Conservation (phyloP, 2,113 vertebrate species). For the Hippocampus guttulatus region DNA sequence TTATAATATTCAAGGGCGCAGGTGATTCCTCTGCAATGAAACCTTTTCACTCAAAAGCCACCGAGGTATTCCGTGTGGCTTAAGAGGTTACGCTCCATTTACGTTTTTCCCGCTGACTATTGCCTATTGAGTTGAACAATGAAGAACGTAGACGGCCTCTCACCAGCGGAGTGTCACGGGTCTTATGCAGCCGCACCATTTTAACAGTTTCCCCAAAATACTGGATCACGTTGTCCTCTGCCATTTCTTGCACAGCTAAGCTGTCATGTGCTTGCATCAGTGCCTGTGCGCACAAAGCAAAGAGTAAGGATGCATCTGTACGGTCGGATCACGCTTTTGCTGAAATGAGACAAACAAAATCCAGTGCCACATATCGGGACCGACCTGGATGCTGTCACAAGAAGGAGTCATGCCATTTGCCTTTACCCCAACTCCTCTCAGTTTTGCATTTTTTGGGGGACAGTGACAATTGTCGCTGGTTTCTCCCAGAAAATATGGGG, state of each 20-base stretch:
- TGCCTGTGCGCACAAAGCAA: conserved; percentile 69
- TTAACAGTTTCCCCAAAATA: conserved; percentile 88
- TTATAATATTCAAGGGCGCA: background rate
- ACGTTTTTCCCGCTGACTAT: background rate
- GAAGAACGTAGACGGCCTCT: conserved; percentile 46
- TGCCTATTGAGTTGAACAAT: background rate
- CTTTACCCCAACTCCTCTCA: no score
- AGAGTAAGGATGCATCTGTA: conserved; percentile 5
- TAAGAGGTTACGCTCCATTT: no score
- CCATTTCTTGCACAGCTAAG: conserved; percentile 86
- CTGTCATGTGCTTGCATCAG: conserved; percentile 89
- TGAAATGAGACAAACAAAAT: no score
- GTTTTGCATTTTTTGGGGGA: no score
- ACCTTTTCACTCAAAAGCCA: no score
- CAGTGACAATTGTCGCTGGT: no score
- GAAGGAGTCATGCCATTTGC: no score
- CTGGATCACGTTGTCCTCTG: conserved; percentile 77
- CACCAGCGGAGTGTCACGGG: conserved; percentile 89
- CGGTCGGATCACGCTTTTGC: background rate
- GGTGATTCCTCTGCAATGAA: no score
- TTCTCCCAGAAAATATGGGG: no score
- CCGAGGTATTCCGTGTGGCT: no score
- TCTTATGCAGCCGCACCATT: conserved; percentile 91
- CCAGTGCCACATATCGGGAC: no score
- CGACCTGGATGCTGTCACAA: no score